A percentile compares a stretch with the other conserved stretches of the same genome.
Conservation (phyloP, 2,797 vertebrate genomes). For the Triplophysa yarkandensis region DNA sequence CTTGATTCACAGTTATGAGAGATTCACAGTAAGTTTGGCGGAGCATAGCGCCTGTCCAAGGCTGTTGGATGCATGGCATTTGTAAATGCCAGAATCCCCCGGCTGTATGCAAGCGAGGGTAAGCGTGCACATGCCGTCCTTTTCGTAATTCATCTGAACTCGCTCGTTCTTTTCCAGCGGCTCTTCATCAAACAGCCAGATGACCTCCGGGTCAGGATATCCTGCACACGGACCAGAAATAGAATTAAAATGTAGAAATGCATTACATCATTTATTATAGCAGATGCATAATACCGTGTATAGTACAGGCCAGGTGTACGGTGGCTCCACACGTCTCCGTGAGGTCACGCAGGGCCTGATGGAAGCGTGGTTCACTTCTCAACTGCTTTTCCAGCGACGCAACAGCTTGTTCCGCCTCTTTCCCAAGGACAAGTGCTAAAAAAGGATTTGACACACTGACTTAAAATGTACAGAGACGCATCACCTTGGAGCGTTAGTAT, state of each 20-base stretch:
- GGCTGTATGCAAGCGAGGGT: slow-evolving; percentile 64
- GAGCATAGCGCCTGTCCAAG: slow-evolving; percentile 69
- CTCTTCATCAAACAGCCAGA: slow-evolving; percentile 71
- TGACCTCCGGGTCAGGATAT: slow-evolving; percentile 75
- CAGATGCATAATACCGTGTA: slow-evolving; percentile 69
- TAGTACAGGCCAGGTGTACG: slow-evolving; percentile 66
- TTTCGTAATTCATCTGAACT: slow-evolving; percentile 61
- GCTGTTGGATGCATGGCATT: slow-evolving; percentile 71
- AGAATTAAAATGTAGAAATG: too few species aligned
- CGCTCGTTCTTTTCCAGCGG: slow-evolving; percentile 62
- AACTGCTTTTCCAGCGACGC: slow-evolving; percentile 73
- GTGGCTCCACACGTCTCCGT: slow-evolving; percentile 68
- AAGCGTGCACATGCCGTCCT: slow-evolving; percentile 74
- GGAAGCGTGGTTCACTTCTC: slow-evolving; percentile 66
- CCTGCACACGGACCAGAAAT: slow-evolving; percentile 60
- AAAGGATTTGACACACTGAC: background rate
- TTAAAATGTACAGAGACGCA: background rate
- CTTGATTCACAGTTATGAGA: slow-evolving; percentile 39
- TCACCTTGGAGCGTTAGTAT: slow-evolving; percentile 2
- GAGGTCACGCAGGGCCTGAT: slow-evolving; percentile 61
- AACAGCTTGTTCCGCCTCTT: slow-evolving; percentile 71
- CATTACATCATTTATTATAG: background rate
- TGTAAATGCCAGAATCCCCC: slow-evolving; percentile 75
- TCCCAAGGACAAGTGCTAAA: slow-evolving; percentile 72
- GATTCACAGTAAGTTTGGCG: slow-evolving; percentile 60